Conservation (phyloP, 2,797 vertebrate genomes). For the Myripristis murdjan region DNA sequence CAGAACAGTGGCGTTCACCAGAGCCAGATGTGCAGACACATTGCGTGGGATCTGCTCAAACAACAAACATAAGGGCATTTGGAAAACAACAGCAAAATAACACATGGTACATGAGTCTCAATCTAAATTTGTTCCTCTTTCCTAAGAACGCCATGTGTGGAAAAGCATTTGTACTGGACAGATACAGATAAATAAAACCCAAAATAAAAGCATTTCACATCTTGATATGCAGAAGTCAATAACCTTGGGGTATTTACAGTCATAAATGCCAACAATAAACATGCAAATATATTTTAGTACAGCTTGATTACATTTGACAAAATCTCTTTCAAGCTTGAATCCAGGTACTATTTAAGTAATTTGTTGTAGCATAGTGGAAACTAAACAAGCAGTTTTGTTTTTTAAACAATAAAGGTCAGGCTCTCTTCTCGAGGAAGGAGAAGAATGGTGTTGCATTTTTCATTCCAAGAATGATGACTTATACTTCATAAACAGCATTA, state of each 20-base stretch:
- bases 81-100: constrained; percentile 51
- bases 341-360: constrained; percentile 12
- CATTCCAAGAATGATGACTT: neutral
- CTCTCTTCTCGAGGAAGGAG: constrained; percentile 19
- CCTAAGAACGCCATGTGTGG: constrained; percentile 30
- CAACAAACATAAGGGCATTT: constrained; percentile 46
- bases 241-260: constrained; percentile 16
- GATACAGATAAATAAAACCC: constrained; percentile 30
- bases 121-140: constrained; percentile 30
- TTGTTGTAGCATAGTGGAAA: constrained; percentile 30
- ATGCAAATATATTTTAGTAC: constrained; percentile 21
- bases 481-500: constrained; percentile 28
- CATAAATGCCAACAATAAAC: constrained; percentile 29
- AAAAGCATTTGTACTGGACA: constrained; percentile 16
- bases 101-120: constrained; percentile 41
- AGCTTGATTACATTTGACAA: constrained; percentile 15
- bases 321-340: constrained; percentile 16
- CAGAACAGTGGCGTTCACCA: constrained; percentile 42
- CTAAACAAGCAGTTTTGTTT: constrained; percentile 29
- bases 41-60: constrained; percentile 43
- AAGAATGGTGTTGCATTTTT: neutral
- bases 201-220: constrained; percentile 22
- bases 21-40: constrained; percentile 65
- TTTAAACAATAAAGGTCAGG: constrained; percentile 19
- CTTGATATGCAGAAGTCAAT: neutral